Percentiles rank a stretch among this genome's conserved stretches.
phyloP scores from a whole-genome alignment of 2,888 invertebrate genomes.

The Odiellus spinosus region DNA sequence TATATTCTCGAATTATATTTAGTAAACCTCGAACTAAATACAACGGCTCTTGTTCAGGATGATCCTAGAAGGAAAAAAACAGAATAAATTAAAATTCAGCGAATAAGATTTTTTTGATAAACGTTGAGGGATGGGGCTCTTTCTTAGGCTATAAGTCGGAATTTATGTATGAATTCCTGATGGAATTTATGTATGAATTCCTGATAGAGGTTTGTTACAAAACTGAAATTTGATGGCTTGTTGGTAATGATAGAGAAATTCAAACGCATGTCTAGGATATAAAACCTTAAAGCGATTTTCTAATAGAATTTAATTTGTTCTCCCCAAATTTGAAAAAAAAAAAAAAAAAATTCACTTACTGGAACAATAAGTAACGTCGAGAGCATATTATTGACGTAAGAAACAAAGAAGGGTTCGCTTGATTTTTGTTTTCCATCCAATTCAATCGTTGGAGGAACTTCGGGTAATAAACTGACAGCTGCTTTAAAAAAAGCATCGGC shows the following conservation, averaged over 20 bases:
- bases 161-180: not conserved
- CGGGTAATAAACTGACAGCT: constrained; percentile 59
- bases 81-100: not conserved
- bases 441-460: constrained; percentile 55
- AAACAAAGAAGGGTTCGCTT: constrained; percentile 40
- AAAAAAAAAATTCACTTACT: constrained; percentile 22
- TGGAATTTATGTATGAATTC: not conserved
- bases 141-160: no score
- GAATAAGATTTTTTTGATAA: not conserved
- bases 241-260: no score
- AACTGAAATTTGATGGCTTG: no score
- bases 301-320: no score
- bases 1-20: constrained; percentile 56
- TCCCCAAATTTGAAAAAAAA: not conserved
- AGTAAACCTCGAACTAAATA: constrained; percentile 63
- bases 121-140: not conserved
- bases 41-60: constrained; percentile 69
- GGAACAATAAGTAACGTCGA: constrained; percentile 20
- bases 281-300: no score
- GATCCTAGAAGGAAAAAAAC: constrained; percentile 46
- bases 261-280: no score
- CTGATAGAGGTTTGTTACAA: not conserved
- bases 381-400: constrained; percentile 44
- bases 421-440: constrained; percentile 56
- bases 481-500: constrained; percentile 90